Evolutionary conservation across 2,113 vertebrate genomes (phyloP), one percentile per base, ranked within the genome.

Genomic region (Illadopsis cleaveri): DNA sequence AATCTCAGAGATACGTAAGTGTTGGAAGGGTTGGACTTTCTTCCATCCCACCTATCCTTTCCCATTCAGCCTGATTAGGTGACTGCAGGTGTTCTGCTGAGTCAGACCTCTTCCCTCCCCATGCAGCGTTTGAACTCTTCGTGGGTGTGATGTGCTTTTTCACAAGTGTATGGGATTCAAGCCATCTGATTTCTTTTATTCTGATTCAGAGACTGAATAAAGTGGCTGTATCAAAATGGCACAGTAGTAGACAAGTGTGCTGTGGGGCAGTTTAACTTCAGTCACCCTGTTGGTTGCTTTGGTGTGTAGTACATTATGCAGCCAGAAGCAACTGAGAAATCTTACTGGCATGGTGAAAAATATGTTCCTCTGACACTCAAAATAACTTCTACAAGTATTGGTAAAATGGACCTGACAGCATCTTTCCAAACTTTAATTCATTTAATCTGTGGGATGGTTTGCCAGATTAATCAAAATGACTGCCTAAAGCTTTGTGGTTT

Each of bases 31-130:
- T 3, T 58, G 45, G n/a, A 11, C 20, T 69, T 60, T 17, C 23
- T 72, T 51, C 66, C 21, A 47, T 35, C 53, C 23, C 51, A 20
- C 15, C 18, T 68, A 3, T 24, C 7, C n/a, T 56, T 91, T 82
- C 35, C 47, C 0, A 0, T 50, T 64, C 57, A 69, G 48, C 33
- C 19, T 27, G 25, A 0, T 35, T 35, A 38, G 62, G 45, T 13
- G 24, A 42, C 19, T 24, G 40, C 9, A 16, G 56, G n/a, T 15
- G 9, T 86, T 86, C 47, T 71, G 38, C 27, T 31, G 20, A 42
- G 48, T 22, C 4, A 35, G 33, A 30, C 22, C 45, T n/a, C 61
- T 64, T 47, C 16, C 45, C 37, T 73, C 7, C n/a, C 30, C 0
- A 0, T 38, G 24, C 17, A 27, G 37, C 38, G 5, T n/a, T 58